Evolutionary conservation across 2,797 vertebrate genomes (phyloP), one percentile per base, ranked within the genome.

Genomic region (Staurois parvus): DNA sequence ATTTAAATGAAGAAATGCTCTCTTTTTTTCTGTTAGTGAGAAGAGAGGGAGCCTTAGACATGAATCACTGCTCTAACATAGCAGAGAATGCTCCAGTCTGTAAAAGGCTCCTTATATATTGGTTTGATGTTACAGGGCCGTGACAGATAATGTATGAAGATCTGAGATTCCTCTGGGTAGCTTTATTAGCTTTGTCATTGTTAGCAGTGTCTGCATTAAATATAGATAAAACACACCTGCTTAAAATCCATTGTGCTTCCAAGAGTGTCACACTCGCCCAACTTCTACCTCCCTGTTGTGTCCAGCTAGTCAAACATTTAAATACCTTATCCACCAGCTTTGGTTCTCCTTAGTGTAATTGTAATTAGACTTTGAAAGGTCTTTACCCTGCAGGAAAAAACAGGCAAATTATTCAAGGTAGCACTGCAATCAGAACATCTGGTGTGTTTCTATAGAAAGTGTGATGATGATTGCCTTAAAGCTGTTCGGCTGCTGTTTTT

Each of bases 341-440:
- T 48, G 70, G 32, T 76, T 79, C 81, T 79, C 76, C 81, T 83
- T 86, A 86, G 81, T 87, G 76, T 79, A 87, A 83, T 87, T 84
- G 85, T 87, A 87, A 87, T 87, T 87, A 87, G 85, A 87, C 85
- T 87, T 81, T 89, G 42, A 88, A 90, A 92, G 90, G 89, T 84
- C 91, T 89, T 84, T 84, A 79, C 10, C 4, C 91, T 92, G 91
- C 88, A 84, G 81, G 81, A 79, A 83, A 82, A 86, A 83, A 32
- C 76, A 69, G 76, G 81, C 81, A 90, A 89, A 91, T 91, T 88
- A 67, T 72, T 42, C 89, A 74, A 91, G 89, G 92, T 85, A 87
- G 84, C 89, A 87, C 74, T 82, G 74, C 91, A 90, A 91, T 89
- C 90, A 90, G 91, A 93, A 91, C 92, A 94, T 91, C 90, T 94